Percentiles rank a stretch among this genome's conserved stretches.
These are phyloP conservation scores for Pyrochroa serraticornis DNA, from an alignment of 2,888 invertebrate genomes.

Conservation along the genomic window DNA sequence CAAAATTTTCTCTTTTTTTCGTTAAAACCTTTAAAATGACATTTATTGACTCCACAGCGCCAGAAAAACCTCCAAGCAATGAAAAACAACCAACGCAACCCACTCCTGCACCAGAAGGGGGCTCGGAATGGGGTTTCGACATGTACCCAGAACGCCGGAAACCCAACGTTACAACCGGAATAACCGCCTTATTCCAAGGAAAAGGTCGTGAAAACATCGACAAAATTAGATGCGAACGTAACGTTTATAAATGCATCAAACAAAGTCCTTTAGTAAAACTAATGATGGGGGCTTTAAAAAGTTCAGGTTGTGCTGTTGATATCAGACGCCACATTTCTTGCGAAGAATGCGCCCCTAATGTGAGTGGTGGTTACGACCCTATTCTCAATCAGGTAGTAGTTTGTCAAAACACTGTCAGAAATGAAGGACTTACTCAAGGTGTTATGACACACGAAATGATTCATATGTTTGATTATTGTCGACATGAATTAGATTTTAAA, in stretches of 20 bases:
- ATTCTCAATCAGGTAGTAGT: constrained; percentile 86
- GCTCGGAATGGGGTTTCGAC: constrained; percentile 72
- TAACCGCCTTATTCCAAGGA: constrained; percentile 64
- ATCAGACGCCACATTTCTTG: constrained; percentile 88
- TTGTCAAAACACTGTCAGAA: constrained; percentile 83
- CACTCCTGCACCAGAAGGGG: background rate
- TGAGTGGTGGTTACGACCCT: constrained; percentile 92
- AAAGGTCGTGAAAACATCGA: constrained; percentile 74
- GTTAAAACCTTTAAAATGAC: constrained; percentile 8
- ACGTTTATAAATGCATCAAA: constrained; percentile 76
- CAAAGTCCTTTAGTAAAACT: constrained; percentile 82
- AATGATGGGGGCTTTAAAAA: constrained; percentile 83
- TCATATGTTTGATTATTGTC: constrained; percentile 95
- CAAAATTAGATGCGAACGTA: constrained; percentile 80
- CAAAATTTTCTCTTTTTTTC: background rate
- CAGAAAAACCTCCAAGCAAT: background rate
- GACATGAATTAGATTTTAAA: constrained; percentile 84
- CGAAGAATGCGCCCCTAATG: constrained; percentile 83
- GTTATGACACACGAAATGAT: constrained; percentile 92
- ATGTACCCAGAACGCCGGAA: constrained; percentile 83
- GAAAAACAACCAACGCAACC: background rate
- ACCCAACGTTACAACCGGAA: constrained; percentile 70
- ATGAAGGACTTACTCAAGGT: constrained; percentile 74
- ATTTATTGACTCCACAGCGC: background rate
- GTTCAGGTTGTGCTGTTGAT: constrained; percentile 81